Conservation (phyloP, 2,113 vertebrate genomes). For the Cygnus buccinator region DNA sequence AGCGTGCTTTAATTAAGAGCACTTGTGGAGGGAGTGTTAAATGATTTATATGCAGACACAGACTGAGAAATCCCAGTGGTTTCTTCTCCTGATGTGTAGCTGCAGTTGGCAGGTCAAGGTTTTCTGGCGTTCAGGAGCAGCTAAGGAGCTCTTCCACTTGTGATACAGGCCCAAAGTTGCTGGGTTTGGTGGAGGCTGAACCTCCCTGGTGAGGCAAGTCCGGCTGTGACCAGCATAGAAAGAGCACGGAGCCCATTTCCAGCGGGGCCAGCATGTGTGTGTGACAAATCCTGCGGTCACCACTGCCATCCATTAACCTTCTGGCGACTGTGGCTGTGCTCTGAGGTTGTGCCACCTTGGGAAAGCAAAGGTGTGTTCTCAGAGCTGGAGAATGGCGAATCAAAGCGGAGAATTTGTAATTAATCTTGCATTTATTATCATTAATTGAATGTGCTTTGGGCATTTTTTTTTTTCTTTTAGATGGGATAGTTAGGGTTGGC, state of each 20-base stretch:
- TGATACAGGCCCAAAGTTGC: background rate
- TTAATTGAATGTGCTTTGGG: background rate
- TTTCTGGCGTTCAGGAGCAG: background rate
- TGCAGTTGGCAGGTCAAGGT: background rate
- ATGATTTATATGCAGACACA: conserved; percentile 67
- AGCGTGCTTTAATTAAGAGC: conserved; percentile 54
- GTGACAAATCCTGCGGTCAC: rapidly evolving
- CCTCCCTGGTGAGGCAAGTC: background rate
- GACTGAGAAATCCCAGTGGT: conserved; percentile 42
- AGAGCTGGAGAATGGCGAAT: background rate
- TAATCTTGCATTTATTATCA: conserved; percentile 6
- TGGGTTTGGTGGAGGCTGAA: background rate
- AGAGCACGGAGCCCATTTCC: background rate
- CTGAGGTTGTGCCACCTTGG: rapidly evolving
- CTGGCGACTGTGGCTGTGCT: background rate
- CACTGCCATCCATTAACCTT: background rate
- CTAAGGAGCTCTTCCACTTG: background rate
- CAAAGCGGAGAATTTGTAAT: background rate
- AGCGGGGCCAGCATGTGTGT: rapidly evolving
- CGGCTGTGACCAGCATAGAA: background rate
- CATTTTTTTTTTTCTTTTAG: background rate
- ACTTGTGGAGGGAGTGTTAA: conserved; percentile 56
- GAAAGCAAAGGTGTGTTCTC: background rate
- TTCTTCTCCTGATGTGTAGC: conserved; percentile 9
- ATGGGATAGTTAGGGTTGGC: background rate